phyloP scores from a whole-genome alignment of 1,140 invertebrate genomes.

The Procambarus clarkii region DNA sequence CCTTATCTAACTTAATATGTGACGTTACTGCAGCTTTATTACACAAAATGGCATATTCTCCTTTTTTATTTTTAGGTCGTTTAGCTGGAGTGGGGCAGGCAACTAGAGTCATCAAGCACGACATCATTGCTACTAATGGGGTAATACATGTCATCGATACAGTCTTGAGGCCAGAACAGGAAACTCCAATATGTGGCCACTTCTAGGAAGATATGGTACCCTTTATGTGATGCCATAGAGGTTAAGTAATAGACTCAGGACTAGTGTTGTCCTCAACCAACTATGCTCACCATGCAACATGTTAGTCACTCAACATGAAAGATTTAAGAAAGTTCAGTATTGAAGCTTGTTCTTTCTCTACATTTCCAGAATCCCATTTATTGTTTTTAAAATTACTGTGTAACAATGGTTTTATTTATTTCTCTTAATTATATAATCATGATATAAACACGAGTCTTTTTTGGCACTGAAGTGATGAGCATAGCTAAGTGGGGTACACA shows the following conservation, averaged over 20 bases:
- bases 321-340: no score
- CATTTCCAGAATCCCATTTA: no score
- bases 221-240: not conserved
- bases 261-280: not conserved
- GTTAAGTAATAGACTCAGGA: not conserved
- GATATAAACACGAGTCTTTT: no score
- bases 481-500: not conserved
- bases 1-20: no score
- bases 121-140: constrained; percentile 73
- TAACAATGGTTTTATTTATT: no score
- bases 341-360: no score
- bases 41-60: no score
- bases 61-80: no score
- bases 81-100: constrained; percentile 72
- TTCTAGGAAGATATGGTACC: constrained; percentile 17
- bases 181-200: constrained; percentile 65
- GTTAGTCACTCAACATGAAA: not conserved
- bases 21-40: no score
- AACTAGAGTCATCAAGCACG: constrained; percentile 74
- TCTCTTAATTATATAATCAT: no score
- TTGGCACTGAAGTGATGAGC: not conserved
- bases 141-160: constrained; percentile 74
- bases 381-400: no score
- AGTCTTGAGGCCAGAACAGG: constrained; percentile 61
- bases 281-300: not conserved